Evolutionary conservation across 2,113 vertebrate genomes (phyloP).

Genomic region (Rhinolophus ferrumequinum): DNA sequence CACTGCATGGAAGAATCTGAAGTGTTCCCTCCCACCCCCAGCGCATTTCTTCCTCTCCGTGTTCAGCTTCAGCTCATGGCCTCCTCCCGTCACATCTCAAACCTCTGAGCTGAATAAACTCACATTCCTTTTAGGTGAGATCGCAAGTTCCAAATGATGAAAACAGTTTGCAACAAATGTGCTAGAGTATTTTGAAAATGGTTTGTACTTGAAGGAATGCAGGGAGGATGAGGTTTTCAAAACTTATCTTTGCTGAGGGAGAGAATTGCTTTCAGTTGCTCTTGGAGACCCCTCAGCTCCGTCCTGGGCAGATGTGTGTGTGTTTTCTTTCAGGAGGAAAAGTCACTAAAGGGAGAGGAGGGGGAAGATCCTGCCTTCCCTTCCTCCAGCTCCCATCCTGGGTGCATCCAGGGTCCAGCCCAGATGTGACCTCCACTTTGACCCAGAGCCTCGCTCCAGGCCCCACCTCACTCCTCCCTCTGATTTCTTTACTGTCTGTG

Average conservation of each 20-base stretch:
- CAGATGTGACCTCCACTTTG: not conserved
- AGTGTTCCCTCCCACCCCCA: not conserved
- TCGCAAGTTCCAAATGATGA: conserved; percentile 38
- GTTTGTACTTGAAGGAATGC: not conserved
- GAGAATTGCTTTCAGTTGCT: not conserved
- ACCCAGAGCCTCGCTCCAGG: not conserved
- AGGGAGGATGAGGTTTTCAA: not conserved
- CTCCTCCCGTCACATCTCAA: not conserved
- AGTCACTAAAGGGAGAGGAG: not conserved
- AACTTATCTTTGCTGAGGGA: not conserved
- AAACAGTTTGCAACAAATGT: conserved; percentile 49
- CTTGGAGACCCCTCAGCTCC: not conserved
- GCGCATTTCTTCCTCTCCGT: not conserved
- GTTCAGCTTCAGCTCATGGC: not conserved
- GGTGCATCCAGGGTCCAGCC: not conserved
- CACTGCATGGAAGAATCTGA: fast-evolving
- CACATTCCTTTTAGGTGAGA: conserved; percentile 71
- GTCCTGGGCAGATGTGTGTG: too few relatives aligned
- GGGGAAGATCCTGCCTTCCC: not conserved
- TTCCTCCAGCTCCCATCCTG: not conserved
- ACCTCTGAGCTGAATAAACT: not conserved
- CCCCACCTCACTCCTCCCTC: not conserved
- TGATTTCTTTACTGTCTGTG: not conserved
- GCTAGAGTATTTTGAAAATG: conserved; percentile 8
- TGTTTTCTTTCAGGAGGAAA: not conserved